Evolutionary conservation across 2,797 vertebrate genomes (phyloP), one percentile per base, ranked within the genome.

Genomic region (Glyptemys insculpta): DNA sequence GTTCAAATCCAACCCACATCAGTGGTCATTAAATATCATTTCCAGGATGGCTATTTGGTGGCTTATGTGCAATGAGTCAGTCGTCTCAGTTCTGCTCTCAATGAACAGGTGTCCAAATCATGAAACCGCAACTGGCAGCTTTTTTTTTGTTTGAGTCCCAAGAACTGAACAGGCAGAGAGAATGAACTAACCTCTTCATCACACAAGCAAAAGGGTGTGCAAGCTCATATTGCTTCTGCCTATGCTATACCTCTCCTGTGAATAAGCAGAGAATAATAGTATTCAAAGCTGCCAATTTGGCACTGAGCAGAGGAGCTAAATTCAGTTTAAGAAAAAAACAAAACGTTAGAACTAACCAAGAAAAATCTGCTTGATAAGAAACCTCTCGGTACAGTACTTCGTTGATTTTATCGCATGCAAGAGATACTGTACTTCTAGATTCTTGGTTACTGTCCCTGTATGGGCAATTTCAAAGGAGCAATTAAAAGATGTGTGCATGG

Each of bases 391-490:
- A 97, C 85, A 54, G 23, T 90, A 96, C 94, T 98, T 97, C 97
- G 93, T 97, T 98, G 93, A 79, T 54, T 97, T 98, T 96, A 97
- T 98, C 97, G 94, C 84, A 90, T 91, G 87, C 93, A 95, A 90
- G 88, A 92, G 92, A 94, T 89, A 95, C 86, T 92, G 83, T 81
- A 81, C 88, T 97, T 97, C 95, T 97, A 96, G 93, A 97, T 98
- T 97, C 96, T 98, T 98, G 93, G 95, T 97, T 97, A 91, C 95
- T 96, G 95, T 92, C 93, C 93, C 95, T 97, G 94, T 97, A 98
- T 85, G 93, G 95, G 85, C 95, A 97, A 95, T 97, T 97, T 97
- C 96, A 98, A 97, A 97, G 95, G 86, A 98, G 97, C 97, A 98
- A 97, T 98, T 97, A 97, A 97, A 94, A 97, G 96, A 88, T 97